Evolutionary conservation across 92 coral and sea anemone species (phyloP), one percentile per base, ranked within the genome.

Genomic region (Phenganax marumi): DNA sequence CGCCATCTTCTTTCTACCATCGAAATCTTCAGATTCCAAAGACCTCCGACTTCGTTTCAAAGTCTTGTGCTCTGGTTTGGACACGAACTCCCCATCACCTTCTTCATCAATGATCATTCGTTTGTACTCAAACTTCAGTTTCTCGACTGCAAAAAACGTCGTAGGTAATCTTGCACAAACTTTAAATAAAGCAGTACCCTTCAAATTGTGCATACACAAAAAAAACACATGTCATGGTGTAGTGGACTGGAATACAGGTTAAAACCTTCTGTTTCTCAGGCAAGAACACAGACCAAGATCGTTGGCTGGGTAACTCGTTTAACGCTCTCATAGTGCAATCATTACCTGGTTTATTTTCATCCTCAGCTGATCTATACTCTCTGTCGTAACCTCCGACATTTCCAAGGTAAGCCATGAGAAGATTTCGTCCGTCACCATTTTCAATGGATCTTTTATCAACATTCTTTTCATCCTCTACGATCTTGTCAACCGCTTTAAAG

Each of bases 331-430:
- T 33, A 33, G 43, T 33, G 43, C 2, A 33, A 2, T 33, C 43
- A 33, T 12, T 68, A 76, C 89, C 89, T 48, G 85, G 69, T 25
- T 96, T 94, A 39, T 96, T 91, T 53, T 95, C 87, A 52, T 90
- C 92, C 17, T 87, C 94, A 0, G 90, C 99, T 26, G 90, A 93
- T 16, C 98, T 91, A 63, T 92, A 96, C 48, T 88, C 86, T 58
- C 99, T 89, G 86, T 92, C 99, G 75, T 92, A 96, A 3, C 97
- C 99, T 18, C 97, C 97, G 9, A 96, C 97, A 75, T 92, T 87
- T 62, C 95, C 91, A 75, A 96, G 87, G 25, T 92, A 96, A 23
- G 99, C 97, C 66, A 96, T 94, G 56, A 96, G 84, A n/a, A 96
- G 91, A 53, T 89, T 89, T 72, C 94, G 89, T 14, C 98, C 95